A percentile compares a stretch with the other conserved stretches of the same genome.
phyloP scores from a whole-genome alignment of 2,113 vertebrate species.

The Salvator merianae region DNA sequence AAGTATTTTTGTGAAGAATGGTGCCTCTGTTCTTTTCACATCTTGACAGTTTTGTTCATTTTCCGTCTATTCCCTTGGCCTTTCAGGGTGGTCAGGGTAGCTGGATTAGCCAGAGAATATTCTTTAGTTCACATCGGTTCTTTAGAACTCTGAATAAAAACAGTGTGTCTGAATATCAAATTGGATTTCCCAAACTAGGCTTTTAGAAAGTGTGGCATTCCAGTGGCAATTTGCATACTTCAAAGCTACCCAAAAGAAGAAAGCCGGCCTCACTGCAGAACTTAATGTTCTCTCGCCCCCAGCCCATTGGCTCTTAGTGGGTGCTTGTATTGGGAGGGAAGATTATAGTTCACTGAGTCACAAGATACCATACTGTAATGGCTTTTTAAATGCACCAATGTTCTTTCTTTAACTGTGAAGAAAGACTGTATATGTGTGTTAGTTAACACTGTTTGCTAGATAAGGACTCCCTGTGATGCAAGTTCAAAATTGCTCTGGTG shows the following conservation, averaged over 20 bases:
- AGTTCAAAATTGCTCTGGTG: constrained; percentile 37
- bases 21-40: neutral
- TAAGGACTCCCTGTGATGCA: constrained; percentile 43
- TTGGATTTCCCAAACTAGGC: neutral
- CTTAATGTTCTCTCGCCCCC: neutral
- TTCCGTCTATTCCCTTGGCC: neutral
- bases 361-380: constrained; percentile 40
- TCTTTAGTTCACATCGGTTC: neutral
- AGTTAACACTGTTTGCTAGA: constrained; percentile 19
- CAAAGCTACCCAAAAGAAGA: neutral
- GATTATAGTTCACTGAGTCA: constrained; percentile 32
- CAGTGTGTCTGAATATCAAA: accelerated
- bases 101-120: neutral
- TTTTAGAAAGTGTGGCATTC: neutral
- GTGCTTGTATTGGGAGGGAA: neutral
- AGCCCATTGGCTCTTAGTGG: neutral
- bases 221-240: accelerated
- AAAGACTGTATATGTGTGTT: constrained; percentile 14
- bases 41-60: neutral
- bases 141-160: neutral
- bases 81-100: neutral
- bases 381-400: constrained; percentile 53
- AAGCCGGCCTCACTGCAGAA: neutral
- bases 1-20: neutral
- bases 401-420: constrained; percentile 1